phyloP scores from a whole-genome alignment of 2,797 vertebrate species.

The Chelidonichthys spinosus region DNA sequence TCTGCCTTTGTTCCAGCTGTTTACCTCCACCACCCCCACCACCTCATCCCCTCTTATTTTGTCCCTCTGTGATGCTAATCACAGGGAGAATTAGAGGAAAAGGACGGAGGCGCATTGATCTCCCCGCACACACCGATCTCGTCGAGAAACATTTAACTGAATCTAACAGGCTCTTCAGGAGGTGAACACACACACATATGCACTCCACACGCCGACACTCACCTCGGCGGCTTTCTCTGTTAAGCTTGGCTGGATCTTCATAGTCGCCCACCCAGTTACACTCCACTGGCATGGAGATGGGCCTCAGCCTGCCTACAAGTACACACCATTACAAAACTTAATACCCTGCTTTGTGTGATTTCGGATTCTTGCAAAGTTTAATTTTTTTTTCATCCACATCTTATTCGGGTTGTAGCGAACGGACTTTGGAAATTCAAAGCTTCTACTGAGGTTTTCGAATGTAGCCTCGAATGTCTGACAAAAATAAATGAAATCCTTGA shows the following conservation, averaged over 20 bases:
- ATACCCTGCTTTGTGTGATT: conserved; percentile 7
- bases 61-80: conserved; percentile 73
- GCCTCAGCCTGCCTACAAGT: conserved; percentile 91
- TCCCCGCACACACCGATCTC: conserved; percentile 54
- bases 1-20: conserved; percentile 49
- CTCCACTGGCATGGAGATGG: conserved; percentile 99
- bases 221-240: conserved; percentile 89
- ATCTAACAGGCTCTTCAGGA: conserved; percentile 61
- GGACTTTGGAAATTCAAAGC: background rate
- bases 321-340: conserved; percentile 25
- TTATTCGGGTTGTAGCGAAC: background rate
- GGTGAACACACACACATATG: conserved; percentile 40
- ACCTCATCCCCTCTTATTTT: conserved; percentile 40
- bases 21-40: conserved; percentile 2
- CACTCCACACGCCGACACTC: conserved; percentile 44
- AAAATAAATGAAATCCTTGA: background rate
- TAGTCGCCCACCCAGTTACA: conserved; percentile 99
- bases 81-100: conserved; percentile 56
- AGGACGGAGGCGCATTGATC: conserved; percentile 56
- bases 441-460: background rate
- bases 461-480: background rate
- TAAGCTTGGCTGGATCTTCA: conserved; percentile 96
- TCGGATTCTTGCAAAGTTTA: conserved; percentile 2
- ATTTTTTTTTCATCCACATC: background rate
- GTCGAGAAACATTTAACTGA: conserved; percentile 63